Conservation (phyloP, 2,888 invertebrate species). For the Helleia helle region DNA sequence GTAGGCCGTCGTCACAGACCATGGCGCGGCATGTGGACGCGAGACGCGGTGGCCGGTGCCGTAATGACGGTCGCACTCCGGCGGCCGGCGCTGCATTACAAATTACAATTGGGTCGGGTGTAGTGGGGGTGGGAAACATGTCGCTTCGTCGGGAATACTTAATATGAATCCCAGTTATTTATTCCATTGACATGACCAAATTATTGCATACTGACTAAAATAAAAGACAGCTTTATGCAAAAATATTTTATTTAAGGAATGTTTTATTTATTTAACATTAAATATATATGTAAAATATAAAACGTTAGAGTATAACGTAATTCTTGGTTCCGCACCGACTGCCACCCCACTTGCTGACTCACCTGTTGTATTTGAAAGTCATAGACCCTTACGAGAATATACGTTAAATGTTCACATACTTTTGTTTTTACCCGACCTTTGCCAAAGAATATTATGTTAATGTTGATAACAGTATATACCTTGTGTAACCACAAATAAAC, state of each 20-base stretch:
- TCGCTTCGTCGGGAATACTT: conserved; percentile 60
- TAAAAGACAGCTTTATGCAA: neutral
- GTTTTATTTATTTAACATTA: neutral
- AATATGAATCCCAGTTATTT: conserved; percentile 39
- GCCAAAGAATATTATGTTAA: neutral
- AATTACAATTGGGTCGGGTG: conserved; percentile 66
- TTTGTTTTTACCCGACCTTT: conserved; percentile 6
- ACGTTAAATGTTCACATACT: conserved; percentile 9
- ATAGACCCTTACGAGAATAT: conserved; percentile 24
- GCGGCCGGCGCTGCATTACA: conserved; percentile 58
- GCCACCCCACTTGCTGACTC: conserved; percentile 68
- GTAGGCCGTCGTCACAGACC: conserved; percentile 64
- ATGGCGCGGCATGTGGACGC: conserved; percentile 42
- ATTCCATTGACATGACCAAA: neutral
- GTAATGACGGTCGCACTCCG: conserved; percentile 40
- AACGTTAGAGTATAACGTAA: conserved; percentile 20
- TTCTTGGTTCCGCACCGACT: conserved; percentile 48
- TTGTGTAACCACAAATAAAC: too few relatives aligned
- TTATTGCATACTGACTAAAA: neutral
- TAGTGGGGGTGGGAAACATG: conserved; percentile 72
- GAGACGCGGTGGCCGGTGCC: conserved; percentile 43
- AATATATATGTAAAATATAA: conserved; percentile 15
- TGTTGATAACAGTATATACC: neutral
- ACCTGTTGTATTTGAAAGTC: conserved; percentile 47
- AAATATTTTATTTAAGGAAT: neutral